Conservation (phyloP, 1,140 invertebrate genomes). For the Acromyrmex heyeri region DNA sequence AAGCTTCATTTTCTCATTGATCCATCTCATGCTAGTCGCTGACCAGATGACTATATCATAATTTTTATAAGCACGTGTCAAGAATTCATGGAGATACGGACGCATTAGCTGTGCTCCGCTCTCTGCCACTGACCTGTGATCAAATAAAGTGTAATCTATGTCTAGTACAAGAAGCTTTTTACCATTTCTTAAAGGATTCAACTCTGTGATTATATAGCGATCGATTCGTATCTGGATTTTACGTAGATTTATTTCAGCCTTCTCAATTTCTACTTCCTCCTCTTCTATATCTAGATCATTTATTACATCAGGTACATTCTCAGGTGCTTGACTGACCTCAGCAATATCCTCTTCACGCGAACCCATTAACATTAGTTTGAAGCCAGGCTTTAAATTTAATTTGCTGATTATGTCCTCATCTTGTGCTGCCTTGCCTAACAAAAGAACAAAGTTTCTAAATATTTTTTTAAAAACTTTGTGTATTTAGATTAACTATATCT, state of each 20-base stretch:
- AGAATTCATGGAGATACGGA: constrained; percentile 97
- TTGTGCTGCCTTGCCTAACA: constrained; percentile 92
- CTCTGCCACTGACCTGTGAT: constrained; percentile 97
- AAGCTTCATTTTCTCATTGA: constrained; percentile 98
- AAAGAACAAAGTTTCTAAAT: constrained; percentile 57
- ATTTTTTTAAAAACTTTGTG: constrained; percentile 29
- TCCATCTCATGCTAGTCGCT: constrained; percentile 99
- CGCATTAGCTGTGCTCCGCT: constrained; percentile 96
- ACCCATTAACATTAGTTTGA: constrained; percentile 99
- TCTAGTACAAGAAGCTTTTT: constrained; percentile 97
- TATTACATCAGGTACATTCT: constrained; percentile 93
- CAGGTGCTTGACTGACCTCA: constrained; percentile 92
- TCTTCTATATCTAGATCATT: constrained; percentile 96
- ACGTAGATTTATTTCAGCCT: constrained; percentile 91
- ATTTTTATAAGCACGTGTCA: constrained; percentile 95
- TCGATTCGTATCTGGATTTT: constrained; percentile 95
- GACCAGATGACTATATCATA: constrained; percentile 98
- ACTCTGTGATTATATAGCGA: constrained; percentile 94
- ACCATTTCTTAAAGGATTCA: constrained; percentile 93
- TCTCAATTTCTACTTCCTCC: constrained; percentile 95
- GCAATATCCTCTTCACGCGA: constrained; percentile 97
- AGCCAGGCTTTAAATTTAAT: constrained; percentile 94
- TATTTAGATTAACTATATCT: background rate
- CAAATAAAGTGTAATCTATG: constrained; percentile 99
- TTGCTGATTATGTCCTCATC: constrained; percentile 91